Evolutionary conservation across 2,888 invertebrate genomes (phyloP), one percentile per base, ranked within the genome.

Genomic region (Caenorhabditis imperialis): DNA sequence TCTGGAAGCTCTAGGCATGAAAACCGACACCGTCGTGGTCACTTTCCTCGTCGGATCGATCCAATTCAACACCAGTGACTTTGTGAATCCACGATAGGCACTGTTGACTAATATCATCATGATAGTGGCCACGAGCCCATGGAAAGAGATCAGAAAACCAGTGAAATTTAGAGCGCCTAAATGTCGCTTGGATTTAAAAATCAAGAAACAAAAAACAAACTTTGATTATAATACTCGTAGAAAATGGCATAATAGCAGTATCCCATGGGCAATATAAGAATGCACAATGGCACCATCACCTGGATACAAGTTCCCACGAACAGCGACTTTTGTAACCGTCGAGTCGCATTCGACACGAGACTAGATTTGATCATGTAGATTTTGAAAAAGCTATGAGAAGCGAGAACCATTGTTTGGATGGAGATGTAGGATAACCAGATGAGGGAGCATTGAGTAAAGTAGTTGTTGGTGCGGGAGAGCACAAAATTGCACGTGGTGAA

Each of bases 181-280:
- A 54, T 12, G 18, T 14, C 7, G 12, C 12, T n/a, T n/a, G n/a
- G n/a, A n/a, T n/a, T n/a, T n/a, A n/a, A n/a, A n/a, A n/a, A n/a
- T n/a, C 3, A 25, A 5, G 14, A 33, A 33, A 18, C 10, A 30
- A 30, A 30, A 6, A 7, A 6, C 30, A 30, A 10, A 55, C 55
- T 42, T 44, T 55, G 55, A 55, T 42, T 55, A 27, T 55, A 42
- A 44, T 55, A 55, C 16, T 44, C 25, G 16, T 55, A 30, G n/a
- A 55, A 27, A 55, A 55, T 55, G 7, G 33, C 42, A 42, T n/a
- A 44, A 44, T 37, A 55, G 30, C 55, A 55, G 30, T 42, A 55
- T 4, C 14, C 25, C 12, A 55, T 44, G 10, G 55, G 55, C 7
- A 55, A n/a, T 3, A 55, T 44, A 6, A 55, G 1, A 8, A 30